Evolutionary conservation across 2,888 invertebrate genomes (phyloP), one percentile per base, ranked within the genome.

Genomic region (Heliconius cydno): DNA sequence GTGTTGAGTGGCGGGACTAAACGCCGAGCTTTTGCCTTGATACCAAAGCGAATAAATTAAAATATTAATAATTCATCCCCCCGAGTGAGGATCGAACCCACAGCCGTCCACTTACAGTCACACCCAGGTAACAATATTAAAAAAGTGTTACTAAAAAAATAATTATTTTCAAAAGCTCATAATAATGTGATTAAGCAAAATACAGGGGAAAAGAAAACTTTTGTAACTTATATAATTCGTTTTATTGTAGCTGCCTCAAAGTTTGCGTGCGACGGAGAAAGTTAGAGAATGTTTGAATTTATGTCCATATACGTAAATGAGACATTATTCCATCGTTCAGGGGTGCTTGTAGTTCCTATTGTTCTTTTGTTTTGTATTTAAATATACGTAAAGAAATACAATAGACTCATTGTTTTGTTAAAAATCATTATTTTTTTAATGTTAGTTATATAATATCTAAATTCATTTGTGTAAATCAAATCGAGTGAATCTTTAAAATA

Each of bases 221-320:
- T 73, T 22, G 30, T 30, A 73, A 73, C 30, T 60, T 30, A 34
- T 25, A n/a, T 73, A 73, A 73, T 60, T 73, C 73, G 73, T 73
- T 73, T 73, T 15, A 73, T 73, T 73, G 73, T 60, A 15, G 57
- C 73, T 60, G 60, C 73, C 60, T 73, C 38, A 38, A 60, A 73
- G 38, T 73, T 73, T 73, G 57, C 60, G 73, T 30, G 25, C 73
- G 52, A 34, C 30, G 57, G 60, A 15, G n/a, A 34, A 73, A 73
- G 73, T 73, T 73, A 60, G 60, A 46, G 30, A 34, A n/a, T 57
- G 34, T 73, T 73, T 73, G 73, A 73, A 73, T 73, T 73, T 73
- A 60, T 73, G 13, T 34, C 13, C 57, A 73, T 34, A 60, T 60
- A 73, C 57, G n/a, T 15, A n/a, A 57, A 73, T 70, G 41, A 70